Base-by-base conservation (phyloP, 2,113 vertebrate genomes). In the Epinephelus lanceolatus region DNA sequence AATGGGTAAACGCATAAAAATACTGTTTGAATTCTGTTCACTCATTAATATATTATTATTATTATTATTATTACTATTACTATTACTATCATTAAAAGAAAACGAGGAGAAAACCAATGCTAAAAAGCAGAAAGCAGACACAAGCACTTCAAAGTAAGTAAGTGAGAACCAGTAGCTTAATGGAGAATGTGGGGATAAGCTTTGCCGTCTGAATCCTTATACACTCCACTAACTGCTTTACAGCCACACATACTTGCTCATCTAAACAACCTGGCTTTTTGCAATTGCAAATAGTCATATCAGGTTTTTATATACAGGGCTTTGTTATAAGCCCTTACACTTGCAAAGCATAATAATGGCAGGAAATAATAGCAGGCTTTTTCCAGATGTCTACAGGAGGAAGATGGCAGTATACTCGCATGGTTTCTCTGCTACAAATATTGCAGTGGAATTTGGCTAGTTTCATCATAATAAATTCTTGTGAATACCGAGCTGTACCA, bases 171-270 rank as follows among this genome's bases (percentile, higher is more conserved):
- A 12, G 30, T 25, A 47, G 47, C 42, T 91, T 69, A 66, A 56
- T 49, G 78, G 52, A 60, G 56, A 82, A 71, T 61, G 69, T 61
- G 25, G 52, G 45, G 76, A 84, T 80, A 71, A 80, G 83, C 56
- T 68, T 30, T 51, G 7, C 67, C 2, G 55, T 52, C 76, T 82
- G 42, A 65, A 80, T 76, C 30, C 40, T 23, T 53, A 76, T 15
- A 33, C 47, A 63, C 53, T 14, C 17, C 21, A 78, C 53, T n/a
- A 84, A 78, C 51, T 33, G 15, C 60, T 71, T 82, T 17, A 74
- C 55, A 76, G 68, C 40, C 59, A 69, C 57, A 71, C 55, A 59
- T 6, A 74, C 42, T 63, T n/a, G 10, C 57, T 76, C 71, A 85
- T 78, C 47, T 61, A 67, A 83, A 80, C 55, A 84, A 85, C 17